Evolutionary conservation across 2,888 invertebrate genomes (phyloP), one percentile per base, ranked within the genome.

Genomic region (Synergus japonicus): DNA sequence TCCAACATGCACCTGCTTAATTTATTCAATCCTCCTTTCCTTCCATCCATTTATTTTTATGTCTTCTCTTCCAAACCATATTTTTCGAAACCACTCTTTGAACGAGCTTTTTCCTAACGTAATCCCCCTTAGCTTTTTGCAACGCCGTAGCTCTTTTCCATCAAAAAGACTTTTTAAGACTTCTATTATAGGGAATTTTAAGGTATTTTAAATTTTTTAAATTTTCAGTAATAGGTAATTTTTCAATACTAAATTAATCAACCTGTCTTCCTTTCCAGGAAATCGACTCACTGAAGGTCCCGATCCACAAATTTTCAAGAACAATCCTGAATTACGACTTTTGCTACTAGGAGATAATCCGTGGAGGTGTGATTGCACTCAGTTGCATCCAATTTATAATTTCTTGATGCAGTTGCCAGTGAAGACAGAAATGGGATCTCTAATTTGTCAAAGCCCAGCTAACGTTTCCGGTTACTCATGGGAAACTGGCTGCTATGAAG

Each of bases 341-440:
- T 90, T 96, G n/a, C 93, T 94, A 88, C 89, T 96, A 67, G 93
- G 93, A 18, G 96, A 96, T 87, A 97, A 97, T 90, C 95, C 95
- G 84, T 97, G 96, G 96, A 93, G 95, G 81, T 97, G 97, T 89
- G 95, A 96, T 83, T 97, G 97, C 87, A 85, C 87, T 0, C 93
- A 94, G 37, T 94, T 96, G 89, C 93, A 93, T 78, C 93, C 94
- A 12, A 94, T 95, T 87, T 96, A 94, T 85, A 93, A 94, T 81
- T 96, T 93, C 88, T 88, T 96, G 15, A 94, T 94, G 1, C 89
- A 93, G 22, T 93, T 93, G 81, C 94, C 95, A 1, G 92, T 92
- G 41, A 95, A 94, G 87, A 93, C 93, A 76, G 93, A 92, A 85
- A 92, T 93, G 83, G 88, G 90, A 4, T 90, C 93, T 82, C 91